Base-by-base conservation (phyloP, 1,140 invertebrate genomes). In the Caenorhabditis tropicalis region DNA sequence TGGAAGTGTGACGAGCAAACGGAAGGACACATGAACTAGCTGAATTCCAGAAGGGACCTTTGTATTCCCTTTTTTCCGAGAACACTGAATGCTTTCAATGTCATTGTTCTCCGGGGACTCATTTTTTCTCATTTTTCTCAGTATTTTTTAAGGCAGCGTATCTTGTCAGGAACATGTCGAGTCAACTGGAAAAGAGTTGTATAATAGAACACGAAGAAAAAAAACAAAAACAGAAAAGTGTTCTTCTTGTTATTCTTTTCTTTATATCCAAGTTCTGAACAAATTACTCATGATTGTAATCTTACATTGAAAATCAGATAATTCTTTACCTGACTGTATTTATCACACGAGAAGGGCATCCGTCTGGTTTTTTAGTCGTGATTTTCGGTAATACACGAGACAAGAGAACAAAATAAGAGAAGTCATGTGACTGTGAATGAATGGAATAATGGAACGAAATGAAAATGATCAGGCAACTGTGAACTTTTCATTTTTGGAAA, bases 101-200 rank as follows among this genome's bases (percentile, higher is more conserved):
- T 36, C 58, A 58, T 58, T 19, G 31, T 39, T 65, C 58, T 65
- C 58, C 36, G 21, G 58, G 3, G 58, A 31, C 31, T n/a, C 29
- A 65, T 65, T 65, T 65, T 74, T 74, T 27, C 65, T 43, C 65
- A 43, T 74, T 74, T 74, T 43, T 74, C 24, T 15, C n/a, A n/a
- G 10, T 74, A 10, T 43, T 43, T 43, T 46, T 74, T 27, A 56
- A 21, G n/a, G n/a, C n/a, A n/a, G 53, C 53, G 53, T 5, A 56
- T 56, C 53, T n/a, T 56, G 53, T 43, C n/a, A 31, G 36, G n/a
- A 31, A 74, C 43, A 65, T 65, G 65, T 43, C 36, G 65, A 39
- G 33, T 74, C 36, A n/a, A 74, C 7, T 74, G 36, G 24, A 31
- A 46, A 21, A 27, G 21, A 27, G 21, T 43, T 27, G 36, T 19